phyloP scores from a whole-genome alignment of 2,113 vertebrate species.

The Ochotona princeps region DNA sequence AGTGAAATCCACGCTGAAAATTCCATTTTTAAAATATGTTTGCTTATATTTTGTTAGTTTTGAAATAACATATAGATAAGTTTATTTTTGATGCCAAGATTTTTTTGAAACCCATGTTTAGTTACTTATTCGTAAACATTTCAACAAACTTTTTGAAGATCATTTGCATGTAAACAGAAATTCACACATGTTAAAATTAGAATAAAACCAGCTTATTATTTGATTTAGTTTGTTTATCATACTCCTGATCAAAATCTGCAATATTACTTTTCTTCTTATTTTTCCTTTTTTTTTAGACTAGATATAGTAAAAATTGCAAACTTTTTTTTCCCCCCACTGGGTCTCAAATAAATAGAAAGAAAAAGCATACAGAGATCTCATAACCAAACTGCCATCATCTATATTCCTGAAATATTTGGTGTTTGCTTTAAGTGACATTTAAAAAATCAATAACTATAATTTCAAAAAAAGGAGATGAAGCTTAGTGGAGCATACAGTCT shows the following conservation, averaged over 20 bases:
- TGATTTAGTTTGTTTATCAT: neutral
- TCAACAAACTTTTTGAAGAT: too few relatives aligned
- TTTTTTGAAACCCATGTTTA: too few relatives aligned
- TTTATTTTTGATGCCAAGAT: too few relatives aligned
- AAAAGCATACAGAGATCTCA: neutral
- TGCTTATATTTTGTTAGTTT: neutral
- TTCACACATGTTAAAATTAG: neutral
- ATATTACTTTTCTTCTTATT: neutral
- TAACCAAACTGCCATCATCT: neutral
- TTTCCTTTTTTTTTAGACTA: neutral
- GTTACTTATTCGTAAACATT: too few relatives aligned
- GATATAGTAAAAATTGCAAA: neutral
- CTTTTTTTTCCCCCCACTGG: neutral
- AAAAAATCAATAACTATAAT: constrained; percentile 71
- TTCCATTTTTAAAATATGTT: neutral
- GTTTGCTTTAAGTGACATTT: constrained; percentile 65
- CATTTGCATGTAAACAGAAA: neutral
- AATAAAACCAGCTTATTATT: neutral
- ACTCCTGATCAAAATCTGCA: neutral
- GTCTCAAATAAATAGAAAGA: neutral
- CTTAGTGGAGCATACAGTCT: constrained; percentile 13
- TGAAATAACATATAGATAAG: too few relatives aligned
- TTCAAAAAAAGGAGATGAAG: constrained; percentile 51
- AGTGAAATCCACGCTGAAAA: neutral
- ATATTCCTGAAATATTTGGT: constrained; percentile 59